These are phyloP conservation scores for Pungitius pungitius DNA, from an alignment of 2,113 vertebrate genomes.

Conservation along the genomic window DNA sequence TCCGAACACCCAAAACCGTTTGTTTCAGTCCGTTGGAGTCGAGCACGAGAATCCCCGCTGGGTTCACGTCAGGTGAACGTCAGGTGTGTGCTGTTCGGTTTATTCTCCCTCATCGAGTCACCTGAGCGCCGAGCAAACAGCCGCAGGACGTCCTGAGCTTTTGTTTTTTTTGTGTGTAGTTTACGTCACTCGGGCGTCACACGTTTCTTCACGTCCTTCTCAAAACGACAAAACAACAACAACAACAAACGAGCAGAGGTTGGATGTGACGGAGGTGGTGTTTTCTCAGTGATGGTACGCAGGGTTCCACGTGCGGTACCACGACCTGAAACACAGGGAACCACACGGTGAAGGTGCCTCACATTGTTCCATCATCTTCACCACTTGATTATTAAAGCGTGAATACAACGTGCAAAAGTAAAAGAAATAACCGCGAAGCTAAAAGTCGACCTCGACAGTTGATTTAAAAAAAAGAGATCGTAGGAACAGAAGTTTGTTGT, in stretches of 20 bases:
- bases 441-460: no score
- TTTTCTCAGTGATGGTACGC: conserved; percentile 78
- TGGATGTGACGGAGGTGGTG: conserved; percentile 37
- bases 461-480: no score
- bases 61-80: conserved; percentile 1
- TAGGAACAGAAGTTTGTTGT: neutral
- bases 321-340: conserved; percentile 65
- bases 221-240: neutral
- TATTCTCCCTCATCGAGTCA: conserved; percentile 48
- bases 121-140: conserved; percentile 29
- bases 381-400: neutral
- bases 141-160: conserved; percentile 13
- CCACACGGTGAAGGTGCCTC: no score
- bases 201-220: conserved; percentile 32
- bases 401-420: neutral
- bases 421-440: no score
- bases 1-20: conserved; percentile 19
- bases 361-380: no score
- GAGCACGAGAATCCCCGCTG: neutral
- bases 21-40: neutral
- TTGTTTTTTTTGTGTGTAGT: no score
- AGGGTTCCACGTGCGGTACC: conserved; percentile 80
- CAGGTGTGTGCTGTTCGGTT: conserved; percentile 3
- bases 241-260: neutral
- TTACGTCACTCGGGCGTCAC: neutral